These are phyloP conservation scores for Chrysodeixis includens DNA, from an alignment of 2,888 invertebrate genomes.

Conservation along the genomic window DNA sequence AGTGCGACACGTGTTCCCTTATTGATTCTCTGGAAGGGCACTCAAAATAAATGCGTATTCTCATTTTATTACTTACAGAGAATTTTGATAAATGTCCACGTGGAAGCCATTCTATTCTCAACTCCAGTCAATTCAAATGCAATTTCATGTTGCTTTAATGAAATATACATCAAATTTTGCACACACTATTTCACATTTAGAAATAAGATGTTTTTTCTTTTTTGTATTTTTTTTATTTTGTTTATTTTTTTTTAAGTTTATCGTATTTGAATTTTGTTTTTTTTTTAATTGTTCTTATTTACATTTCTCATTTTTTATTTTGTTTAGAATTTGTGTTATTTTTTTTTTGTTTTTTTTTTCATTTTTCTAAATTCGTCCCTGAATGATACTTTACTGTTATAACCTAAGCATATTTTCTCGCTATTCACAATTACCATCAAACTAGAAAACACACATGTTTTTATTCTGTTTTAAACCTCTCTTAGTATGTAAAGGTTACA, in stretches of 20 bases:
- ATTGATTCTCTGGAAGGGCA: constrained; percentile 61
- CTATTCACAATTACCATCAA: constrained; percentile 16
- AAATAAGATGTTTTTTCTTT: too few relatives aligned
- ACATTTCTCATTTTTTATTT: background rate
- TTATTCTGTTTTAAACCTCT: too few relatives aligned
- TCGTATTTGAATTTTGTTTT: too few relatives aligned
- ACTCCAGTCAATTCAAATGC: constrained; percentile 32
- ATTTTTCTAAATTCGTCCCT: constrained; percentile 47
- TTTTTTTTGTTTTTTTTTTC: background rate
- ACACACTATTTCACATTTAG: background rate
- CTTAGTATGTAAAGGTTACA: too few relatives aligned
- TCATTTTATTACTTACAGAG: constrained; percentile 59
- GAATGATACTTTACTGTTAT: constrained; percentile 46
- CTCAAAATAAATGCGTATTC: constrained; percentile 61
- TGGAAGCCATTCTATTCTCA: constrained; percentile 30
- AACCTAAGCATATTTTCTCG: constrained; percentile 31
- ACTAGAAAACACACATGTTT: background rate
- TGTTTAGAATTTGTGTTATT: background rate
- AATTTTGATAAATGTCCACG: constrained; percentile 53
- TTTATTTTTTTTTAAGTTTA: too few relatives aligned
- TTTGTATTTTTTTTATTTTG: too few relatives aligned
- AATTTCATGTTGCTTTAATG: constrained; percentile 22
- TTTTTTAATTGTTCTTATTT: constrained; percentile 11
- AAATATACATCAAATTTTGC: too few relatives aligned
- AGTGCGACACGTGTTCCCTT: constrained; percentile 57